These are phyloP conservation scores for Nomada flava DNA, from an alignment of 2,888 invertebrate genomes.

Conservation along the genomic window DNA sequence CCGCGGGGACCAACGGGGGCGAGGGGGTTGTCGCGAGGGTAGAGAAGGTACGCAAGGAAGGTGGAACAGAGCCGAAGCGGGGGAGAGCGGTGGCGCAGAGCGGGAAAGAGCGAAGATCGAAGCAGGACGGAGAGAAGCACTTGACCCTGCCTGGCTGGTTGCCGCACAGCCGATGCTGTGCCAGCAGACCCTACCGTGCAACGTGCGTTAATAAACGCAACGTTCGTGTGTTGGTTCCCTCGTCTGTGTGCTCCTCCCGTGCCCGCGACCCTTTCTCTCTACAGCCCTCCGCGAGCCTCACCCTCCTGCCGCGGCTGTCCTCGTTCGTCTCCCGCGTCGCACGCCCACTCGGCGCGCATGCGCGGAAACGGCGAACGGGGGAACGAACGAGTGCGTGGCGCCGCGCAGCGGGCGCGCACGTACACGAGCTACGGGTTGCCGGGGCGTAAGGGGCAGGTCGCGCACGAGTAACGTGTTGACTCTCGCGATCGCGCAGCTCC, in stretches of 20 bases:
- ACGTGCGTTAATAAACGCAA: slow-evolving; percentile 80
- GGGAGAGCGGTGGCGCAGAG: slow-evolving; percentile 21
- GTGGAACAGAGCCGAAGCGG: slow-evolving; percentile 28
- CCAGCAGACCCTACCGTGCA: slow-evolving; percentile 77
- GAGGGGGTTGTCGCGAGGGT: neutral
- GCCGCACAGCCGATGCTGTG: slow-evolving; percentile 77
- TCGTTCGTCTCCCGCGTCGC: slow-evolving; percentile 16
- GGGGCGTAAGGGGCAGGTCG: slow-evolving; percentile 39
- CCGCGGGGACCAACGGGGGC: neutral
- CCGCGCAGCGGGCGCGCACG: slow-evolving; percentile 35
- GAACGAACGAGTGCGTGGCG: slow-evolving; percentile 37
- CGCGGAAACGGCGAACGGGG: slow-evolving; percentile 17
- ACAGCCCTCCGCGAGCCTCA: slow-evolving; percentile 33
- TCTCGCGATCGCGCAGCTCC: slow-evolving; percentile 70
- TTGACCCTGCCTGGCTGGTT: slow-evolving; percentile 80
- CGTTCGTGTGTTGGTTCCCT: slow-evolving; percentile 63
- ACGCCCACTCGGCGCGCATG: slow-evolving; percentile 59
- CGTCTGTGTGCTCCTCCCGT: slow-evolving; percentile 52
- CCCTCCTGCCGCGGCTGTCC: slow-evolving; percentile 33
- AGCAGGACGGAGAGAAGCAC: slow-evolving; percentile 69
- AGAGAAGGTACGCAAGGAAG: slow-evolving; percentile 30
- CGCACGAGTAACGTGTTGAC: slow-evolving; percentile 74
- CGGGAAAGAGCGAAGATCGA: slow-evolving; percentile 46
- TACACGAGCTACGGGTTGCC: neutral
- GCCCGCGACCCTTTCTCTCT: slow-evolving; percentile 38